phyloP scores from a whole-genome alignment of 2,113 vertebrate genomes.

The Sciurus niger region DNA sequence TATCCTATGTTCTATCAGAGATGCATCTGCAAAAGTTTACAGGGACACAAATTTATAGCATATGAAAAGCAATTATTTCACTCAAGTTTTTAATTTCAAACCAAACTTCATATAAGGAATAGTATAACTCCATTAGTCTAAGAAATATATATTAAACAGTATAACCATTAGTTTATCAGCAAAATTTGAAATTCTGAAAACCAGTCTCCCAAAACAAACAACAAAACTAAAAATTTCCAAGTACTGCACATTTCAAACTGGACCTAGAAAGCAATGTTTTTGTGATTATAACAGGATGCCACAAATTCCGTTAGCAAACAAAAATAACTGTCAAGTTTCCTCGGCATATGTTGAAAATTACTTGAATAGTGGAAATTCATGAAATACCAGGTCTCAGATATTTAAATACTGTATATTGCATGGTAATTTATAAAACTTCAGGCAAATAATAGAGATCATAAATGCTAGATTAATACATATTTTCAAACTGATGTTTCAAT shows the following conservation, averaged over 20 bases:
- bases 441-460: not conserved
- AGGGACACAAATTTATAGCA: not conserved
- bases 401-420: not conserved
- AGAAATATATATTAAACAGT: not conserved
- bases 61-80: slow-evolving; percentile 13
- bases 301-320: not conserved
- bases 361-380: not conserved
- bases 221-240: not conserved
- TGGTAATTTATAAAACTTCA: not conserved
- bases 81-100: not conserved
- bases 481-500: not conserved
- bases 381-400: not conserved
- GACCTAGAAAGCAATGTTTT: not conserved
- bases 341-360: not conserved
- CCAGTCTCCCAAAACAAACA: not conserved
- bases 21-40: not conserved
- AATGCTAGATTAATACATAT: not conserved
- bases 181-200: not conserved
- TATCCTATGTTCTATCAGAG: not conserved
- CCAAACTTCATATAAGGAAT: not conserved
- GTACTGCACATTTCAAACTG: not conserved
- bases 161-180: not conserved
- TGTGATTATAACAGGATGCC: not conserved
- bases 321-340: not conserved
- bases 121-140: not conserved